A percentile compares a stretch with the other conserved stretches of the same genome.
Conservation (phyloP, 1,140 invertebrate genomes). For the Drosophila sulfurigaster region DNA sequence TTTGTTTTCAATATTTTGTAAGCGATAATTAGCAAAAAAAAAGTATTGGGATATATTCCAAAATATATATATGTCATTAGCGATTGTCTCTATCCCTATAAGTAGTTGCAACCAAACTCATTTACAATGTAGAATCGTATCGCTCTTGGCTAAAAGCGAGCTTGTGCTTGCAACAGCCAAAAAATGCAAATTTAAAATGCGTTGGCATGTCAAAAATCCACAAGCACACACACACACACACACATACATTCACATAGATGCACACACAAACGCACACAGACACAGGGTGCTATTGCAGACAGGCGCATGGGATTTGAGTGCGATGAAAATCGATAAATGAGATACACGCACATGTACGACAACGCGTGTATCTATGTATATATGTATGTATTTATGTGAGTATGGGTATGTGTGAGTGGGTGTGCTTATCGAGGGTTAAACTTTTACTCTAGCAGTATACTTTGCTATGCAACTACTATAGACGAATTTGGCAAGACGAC, state of each 20-base stretch:
- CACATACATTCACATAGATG: conserved; percentile 1
- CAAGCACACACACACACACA: conserved; percentile 43
- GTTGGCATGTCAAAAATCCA: conserved; percentile 78
- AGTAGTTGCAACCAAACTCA: background rate
- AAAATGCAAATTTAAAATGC: conserved; percentile 82
- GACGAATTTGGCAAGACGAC: conserved; percentile 71
- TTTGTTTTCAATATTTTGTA: too few species aligned
- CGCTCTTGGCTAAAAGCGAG: conserved; percentile 67
- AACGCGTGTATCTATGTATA: background rate
- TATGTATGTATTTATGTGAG: conserved; percentile 1
- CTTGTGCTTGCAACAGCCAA: conserved; percentile 61
- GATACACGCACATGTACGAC: conserved; percentile 11
- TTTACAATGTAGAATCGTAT: conserved; percentile 27
- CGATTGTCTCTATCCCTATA: background rate
- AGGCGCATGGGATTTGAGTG: conserved; percentile 29
- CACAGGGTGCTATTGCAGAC: conserved; percentile 56
- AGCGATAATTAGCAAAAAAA: too few species aligned
- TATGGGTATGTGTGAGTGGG: conserved; percentile 38
- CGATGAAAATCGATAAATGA: conserved; percentile 74
- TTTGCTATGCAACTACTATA: conserved; percentile 75
- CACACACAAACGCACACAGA: conserved; percentile 19
- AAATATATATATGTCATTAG: background rate
- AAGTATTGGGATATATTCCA: too few species aligned
- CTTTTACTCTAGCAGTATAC: conserved; percentile 73
- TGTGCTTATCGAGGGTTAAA: conserved; percentile 59